These are phyloP conservation scores for Boloria selene DNA, from an alignment of 2,888 invertebrate genomes.

Conservation along the genomic window DNA sequence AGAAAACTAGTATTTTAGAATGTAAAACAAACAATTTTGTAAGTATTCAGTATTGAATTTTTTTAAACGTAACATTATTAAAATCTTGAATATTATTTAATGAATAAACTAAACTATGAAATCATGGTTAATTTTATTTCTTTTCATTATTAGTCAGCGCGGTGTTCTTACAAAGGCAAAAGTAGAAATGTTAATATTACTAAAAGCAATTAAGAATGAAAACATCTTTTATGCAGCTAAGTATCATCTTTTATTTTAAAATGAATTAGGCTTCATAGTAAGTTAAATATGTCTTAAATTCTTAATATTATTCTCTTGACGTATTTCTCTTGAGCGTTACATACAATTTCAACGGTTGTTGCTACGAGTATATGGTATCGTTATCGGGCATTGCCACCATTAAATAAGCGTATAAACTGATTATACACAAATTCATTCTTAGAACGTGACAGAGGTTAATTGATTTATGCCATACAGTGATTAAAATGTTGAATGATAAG, in stretches of 20 bases:
- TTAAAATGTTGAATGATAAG: slow-evolving; percentile 7
- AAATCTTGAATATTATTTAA: too few relatives aligned
- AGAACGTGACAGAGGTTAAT: slow-evolving; percentile 6
- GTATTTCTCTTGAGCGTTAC: background rate
- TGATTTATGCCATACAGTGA: background rate
- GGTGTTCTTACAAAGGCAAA: background rate
- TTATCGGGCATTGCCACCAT: slow-evolving; percentile 5
- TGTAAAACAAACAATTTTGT: too few relatives aligned
- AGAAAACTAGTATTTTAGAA: too few relatives aligned
- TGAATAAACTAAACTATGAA: background rate
- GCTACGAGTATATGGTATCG: background rate
- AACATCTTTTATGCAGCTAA: background rate
- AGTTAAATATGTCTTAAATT: background rate
- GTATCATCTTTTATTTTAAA: background rate
- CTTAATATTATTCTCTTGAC: too few relatives aligned
- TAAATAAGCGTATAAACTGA: slow-evolving; percentile 7
- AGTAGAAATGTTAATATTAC: background rate
- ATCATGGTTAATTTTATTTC: background rate
- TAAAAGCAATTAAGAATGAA: background rate
- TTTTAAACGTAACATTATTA: too few relatives aligned
- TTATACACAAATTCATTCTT: slow-evolving; percentile 5
- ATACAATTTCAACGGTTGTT: background rate
- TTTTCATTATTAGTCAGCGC: slow-evolving; percentile 5
- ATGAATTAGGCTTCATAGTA: background rate
- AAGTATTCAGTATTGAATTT: too few relatives aligned